Evolutionary conservation across 2,113 vertebrate genomes (phyloP), one percentile per base, ranked within the genome.

Genomic region (Mus spicilegus): DNA sequence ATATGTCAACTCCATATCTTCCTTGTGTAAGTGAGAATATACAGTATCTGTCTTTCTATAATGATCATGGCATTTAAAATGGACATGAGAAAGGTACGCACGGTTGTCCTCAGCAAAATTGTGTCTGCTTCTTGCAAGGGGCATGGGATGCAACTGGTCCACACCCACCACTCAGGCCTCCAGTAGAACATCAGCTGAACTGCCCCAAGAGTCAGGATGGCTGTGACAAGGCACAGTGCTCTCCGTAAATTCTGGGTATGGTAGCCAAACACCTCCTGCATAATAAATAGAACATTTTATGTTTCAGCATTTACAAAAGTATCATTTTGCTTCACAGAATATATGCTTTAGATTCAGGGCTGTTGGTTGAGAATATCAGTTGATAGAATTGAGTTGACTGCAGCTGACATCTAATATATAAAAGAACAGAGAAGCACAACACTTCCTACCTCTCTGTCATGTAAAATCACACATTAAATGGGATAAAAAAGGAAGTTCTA

Each of bases 121-220:
- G 96, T 94, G 46, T 98, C 98, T 42, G 98, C 98, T 76, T 98
- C 98, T 51, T 97, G 91, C 94, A 98, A 93, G 28, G 94, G 46
- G 16, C 98, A 98, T 0, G 97, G 97, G 17, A 69, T 26, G 7
- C 98, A 98, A 39, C 19, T 95, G 61, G 96, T 95, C 98, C 98
- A 98, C 54, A 98, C 98, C 17, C 94, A 90, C 97, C 98, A 98
- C 72, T 98, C 97, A 0, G 98, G 98, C 67, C 84, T 97, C 98
- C 98, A 98, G 93, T 98, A 97, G 77, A 98, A 98, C 4, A 98
- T 19, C 4, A 98, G 92, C 63, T 70, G 94, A 70, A 98, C 98
- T 30, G 58, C 56, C 0, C 98, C 98, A 22, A 96, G 94, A 24
- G 98, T 98, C 90, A 98, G 87, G 70, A 98, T 0, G 0, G 92